Base-by-base conservation (phyloP, 1,140 invertebrate genomes). In the Rhopalosiphum maidis region DNA sequence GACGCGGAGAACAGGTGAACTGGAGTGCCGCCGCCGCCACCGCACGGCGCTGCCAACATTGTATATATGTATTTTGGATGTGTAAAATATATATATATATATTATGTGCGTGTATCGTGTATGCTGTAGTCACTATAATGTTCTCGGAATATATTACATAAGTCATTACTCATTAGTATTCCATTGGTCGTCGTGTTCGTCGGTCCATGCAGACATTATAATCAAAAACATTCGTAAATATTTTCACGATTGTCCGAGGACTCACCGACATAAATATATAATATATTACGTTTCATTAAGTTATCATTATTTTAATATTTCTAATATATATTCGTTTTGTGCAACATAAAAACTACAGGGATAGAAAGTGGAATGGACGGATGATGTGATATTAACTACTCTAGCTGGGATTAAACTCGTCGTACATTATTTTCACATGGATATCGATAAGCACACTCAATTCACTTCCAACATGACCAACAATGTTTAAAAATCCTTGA, bases 1-100 rank as follows among this genome's bases (percentile, higher is more conserved):
- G 41, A 93, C 91, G 91, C 91, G 91, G 91, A 51, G 82, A 93
- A 93, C 91, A 93, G 91, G 91, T 93, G 91, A 93, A 93, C 91
- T 93, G 91, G 91, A 93, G 91, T 86, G 77, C 82, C 68, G 90
- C 90, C 91, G 77, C 51, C 88, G 88, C 51, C 88, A 21, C 85
- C 46, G 30, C n/a, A 82, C 91, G 91, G 91, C 91, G 91, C 91
- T 93, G 91, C 91, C 91, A 85, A 92, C 91, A 51, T 91, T 48
- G 46, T 87, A 41, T 43, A 30, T 41, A 35, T 41, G 82, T 83
- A 23, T 11, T 37, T 8, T 22, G 35, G 41, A 22, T 41, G 41
- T 41, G 21, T 85, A 51, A 51, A 48, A 1, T 77, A n/a, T 77
- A 35, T 35, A 77, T 77, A 77, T 77, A 77, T 7, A 77, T 77